Evolutionary conservation across 2,797 vertebrate genomes (phyloP), one percentile per base, ranked within the genome.

Genomic region (Phaenicophaeus curvirostris): DNA sequence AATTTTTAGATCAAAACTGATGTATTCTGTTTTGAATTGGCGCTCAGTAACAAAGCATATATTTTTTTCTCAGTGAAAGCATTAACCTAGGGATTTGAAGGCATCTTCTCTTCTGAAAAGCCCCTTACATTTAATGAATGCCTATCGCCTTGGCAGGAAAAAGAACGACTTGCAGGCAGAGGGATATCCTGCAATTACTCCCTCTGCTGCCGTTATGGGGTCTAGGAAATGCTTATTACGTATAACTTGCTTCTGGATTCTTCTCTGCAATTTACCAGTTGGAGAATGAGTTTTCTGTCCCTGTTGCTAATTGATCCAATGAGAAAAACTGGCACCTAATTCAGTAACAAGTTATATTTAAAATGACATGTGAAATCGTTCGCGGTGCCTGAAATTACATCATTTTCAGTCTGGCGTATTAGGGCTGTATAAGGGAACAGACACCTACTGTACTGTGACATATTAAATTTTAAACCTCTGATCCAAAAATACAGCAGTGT

Each of bases 181-280:
- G 69, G 55, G 91, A 84, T 94, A 95, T 95, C 89, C 96, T 93
- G 74, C 90, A 95, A 93, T 96, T 97, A 91, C 93, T 96, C 93
- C 77, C 93, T 95, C 31, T 9, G 13, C 68, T 94, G 73, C 91
- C 30, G 18, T 93, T 94, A 87, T 1, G 21, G 55, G 67, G 81
- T 79, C 88, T 90, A 66, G 95, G 91, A 95, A 94, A 90, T 76
- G 76, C 76, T 95, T 92, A 83, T 97, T 96, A 82, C 0, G 0
- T 95, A 30, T 83, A 84, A 92, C 87, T 96, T 90, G 87, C 69
- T 95, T 94, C 94, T 95, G 92, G 86, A 91, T 92, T 91, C 85
- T 96, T 94, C 63, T 80, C 55, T 94, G 85, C 94, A 93, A 89
- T 96, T 97, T 95, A 77, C 75, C 94, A 91, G 85, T 90, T 95